A percentile compares a stretch with the other conserved stretches of the same genome.
These are phyloP conservation scores for Heterohyrax brucei DNA, from an alignment of 2,797 vertebrate genomes.

Conservation along the genomic window DNA sequence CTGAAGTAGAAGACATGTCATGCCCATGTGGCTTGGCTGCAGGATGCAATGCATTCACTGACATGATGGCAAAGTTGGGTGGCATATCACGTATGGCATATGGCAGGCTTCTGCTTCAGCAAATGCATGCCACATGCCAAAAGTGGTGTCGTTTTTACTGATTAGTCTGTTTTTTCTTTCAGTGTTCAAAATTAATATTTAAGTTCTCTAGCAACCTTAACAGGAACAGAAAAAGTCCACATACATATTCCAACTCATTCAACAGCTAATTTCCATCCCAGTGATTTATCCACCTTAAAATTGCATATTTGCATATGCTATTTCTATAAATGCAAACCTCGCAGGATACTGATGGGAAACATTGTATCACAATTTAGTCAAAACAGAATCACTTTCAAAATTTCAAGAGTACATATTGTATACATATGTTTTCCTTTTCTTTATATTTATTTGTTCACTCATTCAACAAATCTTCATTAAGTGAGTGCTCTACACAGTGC, in stretches of 20 bases:
- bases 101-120: constrained; percentile 86
- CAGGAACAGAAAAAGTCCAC: constrained; percentile 38
- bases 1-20: constrained; percentile 80
- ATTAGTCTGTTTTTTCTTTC: constrained; percentile 69
- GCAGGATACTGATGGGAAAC: constrained; percentile 29
- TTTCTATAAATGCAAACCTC: constrained; percentile 62
- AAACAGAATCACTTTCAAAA: constrained; percentile 72
- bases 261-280: constrained; percentile 48
- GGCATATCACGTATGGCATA: constrained; percentile 84
- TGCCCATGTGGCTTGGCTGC: constrained; percentile 87
- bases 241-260: constrained; percentile 43
- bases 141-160: constrained; percentile 39
- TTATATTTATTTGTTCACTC: constrained; percentile 40
- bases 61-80: constrained; percentile 86
- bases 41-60: constrained; percentile 80
- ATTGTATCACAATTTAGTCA: constrained; percentile 50
- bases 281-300: constrained; percentile 57
- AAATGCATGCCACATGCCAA: constrained; percentile 82
- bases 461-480: constrained; percentile 5
- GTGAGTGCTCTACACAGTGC: background rate
- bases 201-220: constrained; percentile 49
- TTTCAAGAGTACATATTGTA: constrained; percentile 49
- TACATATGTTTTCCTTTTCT: constrained; percentile 51
- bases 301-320: background rate
- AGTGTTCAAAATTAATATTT: constrained; percentile 74